A percentile compares a stretch with the other conserved stretches of the same genome.
Evolutionary conservation across 2,797 vertebrate species (phyloP).

Genomic region (Diplodus sargus): DNA sequence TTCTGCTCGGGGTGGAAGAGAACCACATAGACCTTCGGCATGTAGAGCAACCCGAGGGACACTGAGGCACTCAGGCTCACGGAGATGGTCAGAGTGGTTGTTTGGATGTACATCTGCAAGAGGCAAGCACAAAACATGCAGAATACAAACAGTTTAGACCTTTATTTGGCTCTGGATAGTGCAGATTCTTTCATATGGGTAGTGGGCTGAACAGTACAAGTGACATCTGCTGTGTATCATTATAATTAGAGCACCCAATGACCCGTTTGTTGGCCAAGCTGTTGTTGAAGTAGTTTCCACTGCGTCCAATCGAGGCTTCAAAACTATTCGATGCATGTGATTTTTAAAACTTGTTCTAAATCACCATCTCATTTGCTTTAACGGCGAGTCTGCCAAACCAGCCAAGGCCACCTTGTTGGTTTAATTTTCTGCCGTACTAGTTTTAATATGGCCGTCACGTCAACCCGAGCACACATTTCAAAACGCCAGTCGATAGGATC

Average conservation of each 20-base stretch:
- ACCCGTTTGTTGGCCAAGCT: slow-evolving; percentile 62
- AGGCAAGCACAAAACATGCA: slow-evolving; percentile 34
- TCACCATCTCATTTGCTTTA: slow-evolving; percentile 57
- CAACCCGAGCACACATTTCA: slow-evolving; percentile 54
- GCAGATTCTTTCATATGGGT: slow-evolving; percentile 19
- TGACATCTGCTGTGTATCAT: slow-evolving; percentile 71
- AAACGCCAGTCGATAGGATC: slow-evolving; percentile 50
- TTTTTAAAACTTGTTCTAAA: slow-evolving; percentile 55
- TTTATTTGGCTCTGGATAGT: not conserved
- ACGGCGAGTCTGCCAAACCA: slow-evolving; percentile 15
- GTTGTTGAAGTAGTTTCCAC: slow-evolving; percentile 36
- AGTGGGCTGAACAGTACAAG: slow-evolving; percentile 38
- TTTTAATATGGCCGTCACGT: slow-evolving; percentile 72
- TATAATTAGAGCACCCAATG: slow-evolving; percentile 66
- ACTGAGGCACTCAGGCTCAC: slow-evolving; percentile 99
- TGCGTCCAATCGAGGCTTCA: slow-evolving; percentile 24
- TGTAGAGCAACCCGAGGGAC: slow-evolving; percentile 98
- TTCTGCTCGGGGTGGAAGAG: slow-evolving; percentile 99
- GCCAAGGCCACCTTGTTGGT: slow-evolving; percentile 68
- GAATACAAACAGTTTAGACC: slow-evolving; percentile 39
- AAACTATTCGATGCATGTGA: slow-evolving; percentile 21
- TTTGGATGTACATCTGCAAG: slow-evolving; percentile 97
- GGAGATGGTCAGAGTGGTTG: slow-evolving; percentile 97
- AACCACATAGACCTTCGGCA: slow-evolving; percentile 99
- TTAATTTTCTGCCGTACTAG: slow-evolving; percentile 75